Percentiles rank a stretch among this genome's conserved stretches.
Conservation (phyloP, 2,113 vertebrate genomes). For the Aegotheles bennettii region DNA sequence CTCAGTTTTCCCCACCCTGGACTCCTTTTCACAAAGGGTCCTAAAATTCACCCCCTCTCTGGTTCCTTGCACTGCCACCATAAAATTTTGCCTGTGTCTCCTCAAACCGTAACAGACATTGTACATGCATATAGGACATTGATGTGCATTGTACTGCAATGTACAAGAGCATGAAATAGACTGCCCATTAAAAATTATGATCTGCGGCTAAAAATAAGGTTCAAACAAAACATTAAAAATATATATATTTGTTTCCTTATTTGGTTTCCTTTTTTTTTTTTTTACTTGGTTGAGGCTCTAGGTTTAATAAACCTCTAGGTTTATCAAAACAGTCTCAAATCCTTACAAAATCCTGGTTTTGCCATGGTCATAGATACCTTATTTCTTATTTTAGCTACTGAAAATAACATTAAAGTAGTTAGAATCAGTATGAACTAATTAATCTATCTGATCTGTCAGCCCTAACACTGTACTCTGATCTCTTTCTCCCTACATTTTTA, state of each 20-base stretch:
- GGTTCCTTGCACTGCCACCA: too few species aligned
- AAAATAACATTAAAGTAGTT: neutral
- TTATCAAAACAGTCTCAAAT: neutral
- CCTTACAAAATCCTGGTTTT: neutral
- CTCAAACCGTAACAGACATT: too few species aligned
- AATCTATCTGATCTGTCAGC: neutral
- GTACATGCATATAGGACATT: neutral
- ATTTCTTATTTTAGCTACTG: neutral
- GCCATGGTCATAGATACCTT: neutral
- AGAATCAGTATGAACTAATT: neutral
- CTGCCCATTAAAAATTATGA: neutral
- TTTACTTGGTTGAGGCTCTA: neutral
- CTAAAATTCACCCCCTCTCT: too few species aligned
- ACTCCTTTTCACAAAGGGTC: too few species aligned
- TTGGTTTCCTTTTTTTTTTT: neutral
- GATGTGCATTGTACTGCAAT: accelerated
- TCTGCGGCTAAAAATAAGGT: neutral
- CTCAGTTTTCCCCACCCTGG: too few species aligned
- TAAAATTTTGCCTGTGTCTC: too few species aligned
- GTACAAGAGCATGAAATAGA: neutral
- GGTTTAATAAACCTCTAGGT: neutral
- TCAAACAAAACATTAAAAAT: neutral
- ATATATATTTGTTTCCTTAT: neutral
- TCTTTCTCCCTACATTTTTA: neutral
- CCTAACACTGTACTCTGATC: neutral